These are phyloP conservation scores for Thymelicus acteon DNA, from an alignment of 2,888 invertebrate genomes.

Conservation along the genomic window DNA sequence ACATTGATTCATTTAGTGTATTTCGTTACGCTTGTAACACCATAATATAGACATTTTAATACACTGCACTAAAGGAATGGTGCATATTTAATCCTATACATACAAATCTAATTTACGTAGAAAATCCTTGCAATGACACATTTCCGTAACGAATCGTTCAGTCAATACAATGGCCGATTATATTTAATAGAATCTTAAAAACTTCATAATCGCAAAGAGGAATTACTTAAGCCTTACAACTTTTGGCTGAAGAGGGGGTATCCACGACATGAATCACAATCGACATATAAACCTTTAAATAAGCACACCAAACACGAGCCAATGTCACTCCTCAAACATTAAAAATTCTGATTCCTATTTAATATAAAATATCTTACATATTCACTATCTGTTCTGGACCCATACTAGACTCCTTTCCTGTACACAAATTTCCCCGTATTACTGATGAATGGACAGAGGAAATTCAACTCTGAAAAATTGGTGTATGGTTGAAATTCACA, in stretches of 20 bases:
- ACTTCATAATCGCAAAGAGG: conserved; percentile 21
- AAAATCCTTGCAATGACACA: conserved; percentile 28
- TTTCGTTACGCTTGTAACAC: not conserved
- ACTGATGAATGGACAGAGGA: not conserved
- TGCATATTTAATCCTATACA: conserved; percentile 29
- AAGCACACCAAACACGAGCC: conserved; percentile 25
- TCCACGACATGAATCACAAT: conserved; percentile 27
- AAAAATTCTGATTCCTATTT: conserved; percentile 21
- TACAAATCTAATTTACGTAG: conserved; percentile 32
- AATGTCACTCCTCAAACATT: conserved; percentile 23
- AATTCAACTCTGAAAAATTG: not conserved
- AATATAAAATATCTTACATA: conserved; percentile 29
- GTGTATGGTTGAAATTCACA: not conserved
- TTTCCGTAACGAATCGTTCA: conserved; percentile 17
- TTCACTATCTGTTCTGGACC: conserved; percentile 35
- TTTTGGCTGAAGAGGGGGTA: conserved; percentile 22
- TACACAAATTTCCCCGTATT: not conserved
- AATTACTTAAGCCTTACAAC: conserved; percentile 30
- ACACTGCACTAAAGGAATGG: conserved; percentile 19
- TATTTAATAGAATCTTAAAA: conserved; percentile 23
- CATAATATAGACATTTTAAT: conserved; percentile 2
- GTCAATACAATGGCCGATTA: conserved; percentile 28
- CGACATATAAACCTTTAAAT: conserved; percentile 16
- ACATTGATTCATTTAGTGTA: not conserved
- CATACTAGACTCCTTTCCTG: conserved; percentile 22